Base-by-base conservation (phyloP, 1,140 invertebrate genomes). In the Myzus persicae region DNA sequence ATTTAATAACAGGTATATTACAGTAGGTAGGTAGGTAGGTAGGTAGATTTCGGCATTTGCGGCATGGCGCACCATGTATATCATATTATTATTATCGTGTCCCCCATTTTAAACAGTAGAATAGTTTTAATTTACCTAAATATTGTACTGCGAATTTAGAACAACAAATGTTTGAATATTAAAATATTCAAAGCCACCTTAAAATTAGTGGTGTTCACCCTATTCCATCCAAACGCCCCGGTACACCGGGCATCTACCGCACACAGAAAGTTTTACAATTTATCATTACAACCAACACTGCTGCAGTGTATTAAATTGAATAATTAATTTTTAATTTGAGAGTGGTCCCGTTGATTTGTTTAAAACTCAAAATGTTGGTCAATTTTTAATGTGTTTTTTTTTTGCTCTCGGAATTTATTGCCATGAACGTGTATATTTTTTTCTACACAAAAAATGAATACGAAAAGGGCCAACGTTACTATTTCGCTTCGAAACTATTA, bases 261-360 rank as follows among this genome's bases (percentile, higher is more conserved):
- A 36, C 38, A 38, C 26, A 40, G 42, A 46, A 87, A 87, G 14
- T 46, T 87, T 87, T 87, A 46, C 31, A 48, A 44, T n/a, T n/a
- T n/a, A n/a, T 87, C 42, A 36, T 87, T 46, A 20, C 22, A 38
- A 84, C 82, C 82, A 38, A 51, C 36, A 87, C 14, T 44, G 85
- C 14, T 42, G 87, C 18, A n/a, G 31, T n/a, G 84, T 88, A 88
- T 48, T 88, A 38, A 51, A 14, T 81, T 81, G 76, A 92, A 92
- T 84, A 85, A 93, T 85, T 93, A 81, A 85, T 93, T 93, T 81
- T 81, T 81, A 91, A 91, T 48, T 84, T 85, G n/a, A 93, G 42
- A 85, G 85, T 93, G 91, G 91, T 93, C 91, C 91, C 91, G 48
- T 93, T 54, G 36, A 93, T 93, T 91, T 93, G 46, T 84, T 93